These are phyloP conservation scores for Drosophila melanica DNA, from an alignment of 1,140 invertebrate species.

Conservation along the genomic window DNA sequence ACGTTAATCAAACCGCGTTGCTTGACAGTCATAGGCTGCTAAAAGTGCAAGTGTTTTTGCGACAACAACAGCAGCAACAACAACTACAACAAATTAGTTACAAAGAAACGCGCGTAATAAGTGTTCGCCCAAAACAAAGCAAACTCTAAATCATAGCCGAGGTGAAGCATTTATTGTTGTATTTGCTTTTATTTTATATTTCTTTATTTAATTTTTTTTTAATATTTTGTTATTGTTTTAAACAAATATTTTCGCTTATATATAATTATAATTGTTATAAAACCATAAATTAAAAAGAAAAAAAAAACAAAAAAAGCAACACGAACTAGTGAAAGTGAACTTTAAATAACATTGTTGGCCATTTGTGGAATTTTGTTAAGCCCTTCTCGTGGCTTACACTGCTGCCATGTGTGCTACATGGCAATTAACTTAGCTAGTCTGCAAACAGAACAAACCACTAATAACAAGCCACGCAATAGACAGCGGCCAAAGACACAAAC, in stretches of 20 bases:
- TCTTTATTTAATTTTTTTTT: neutral
- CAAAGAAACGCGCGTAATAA: constrained; percentile 22
- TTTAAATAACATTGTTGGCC: constrained; percentile 34
- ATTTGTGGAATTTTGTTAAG: constrained; percentile 33
- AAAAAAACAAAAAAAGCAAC: constrained; percentile 1
- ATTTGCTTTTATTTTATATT: constrained; percentile 29
- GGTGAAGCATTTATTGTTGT: constrained; percentile 46
- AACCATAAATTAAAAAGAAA: constrained; percentile 29
- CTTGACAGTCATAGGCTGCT: constrained; percentile 45
- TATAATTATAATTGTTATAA: constrained; percentile 39
- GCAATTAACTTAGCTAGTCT: constrained; percentile 12
- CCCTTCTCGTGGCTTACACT: neutral
- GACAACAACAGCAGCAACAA: neutral
- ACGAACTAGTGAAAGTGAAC: constrained; percentile 52
- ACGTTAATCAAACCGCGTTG: constrained; percentile 77
- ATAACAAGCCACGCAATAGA: neutral
- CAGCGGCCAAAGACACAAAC: neutral
- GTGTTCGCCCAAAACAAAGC: constrained; percentile 19
- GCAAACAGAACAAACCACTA: constrained; percentile 16
- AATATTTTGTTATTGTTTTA: constrained; percentile 27
- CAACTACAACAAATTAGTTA: constrained; percentile 11
- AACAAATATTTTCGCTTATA: constrained; percentile 24
- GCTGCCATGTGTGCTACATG: constrained; percentile 8
- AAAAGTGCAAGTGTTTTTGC: constrained; percentile 53
- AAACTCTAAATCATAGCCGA: constrained; percentile 27